Base-by-base conservation (phyloP, 2,888 invertebrate genomes). In the Lobophora halterata region DNA sequence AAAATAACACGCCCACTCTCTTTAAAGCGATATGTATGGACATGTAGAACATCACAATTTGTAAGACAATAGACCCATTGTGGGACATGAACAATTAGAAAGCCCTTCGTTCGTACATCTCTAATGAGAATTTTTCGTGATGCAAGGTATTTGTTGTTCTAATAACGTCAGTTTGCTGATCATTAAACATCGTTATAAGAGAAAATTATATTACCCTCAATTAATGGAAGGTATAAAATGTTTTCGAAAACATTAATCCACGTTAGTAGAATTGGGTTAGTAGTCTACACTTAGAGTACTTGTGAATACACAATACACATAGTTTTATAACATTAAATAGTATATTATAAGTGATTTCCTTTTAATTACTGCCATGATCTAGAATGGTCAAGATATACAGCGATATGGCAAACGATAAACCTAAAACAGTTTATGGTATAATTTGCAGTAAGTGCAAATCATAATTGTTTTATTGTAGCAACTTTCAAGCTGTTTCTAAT, bases 41-140 rank as follows among this genome's bases (percentile, higher is more conserved):
- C 42, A 46, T 39, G 37, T 35, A 37, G 45, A 46, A 47, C 48
- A 49, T 47, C 36, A 46, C 53, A 47, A 49, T 51, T 49, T 44
- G 39, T 33, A 40, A 52, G 46, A 56, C 55, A 59, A 59, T 55
- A 41, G 53, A 47, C 14, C 38, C 44, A 54, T 52, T 55, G 54
- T 45, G 57, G 49, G 45, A 58, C 57, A 58, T 53, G 61, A 58
- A 55, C 59, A 64, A 68, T 70, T 69, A 68, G 72, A 73, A 74
- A 75, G 68, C 73, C 71, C 72, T 75, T 65, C 46, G 52, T 75
- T 65, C 46, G 52, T 37, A 52, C 47, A 54, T 59, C 55, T 54
- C 54, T 69, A 66, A 75, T 68, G 71, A 65, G 61, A 64, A 58
- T 61, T 65, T 64, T 61, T 63, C 68, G 71, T 73, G 70, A 61